These are phyloP conservation scores for Physella acuta DNA, from an alignment of 1,140 invertebrate species.

Conservation along the genomic window DNA sequence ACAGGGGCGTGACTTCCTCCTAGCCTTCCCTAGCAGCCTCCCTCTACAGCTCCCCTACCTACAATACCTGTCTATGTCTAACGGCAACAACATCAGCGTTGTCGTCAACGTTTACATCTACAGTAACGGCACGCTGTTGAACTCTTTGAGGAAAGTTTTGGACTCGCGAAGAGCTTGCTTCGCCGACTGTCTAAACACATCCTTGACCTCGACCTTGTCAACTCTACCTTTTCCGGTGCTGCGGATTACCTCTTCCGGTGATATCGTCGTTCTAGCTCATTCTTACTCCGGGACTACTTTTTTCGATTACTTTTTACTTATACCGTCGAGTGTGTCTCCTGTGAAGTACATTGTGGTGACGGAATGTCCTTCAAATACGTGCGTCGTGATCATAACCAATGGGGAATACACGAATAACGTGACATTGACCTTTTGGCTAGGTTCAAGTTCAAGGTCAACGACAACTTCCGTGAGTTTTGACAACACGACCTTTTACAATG, in stretches of 20 bases:
- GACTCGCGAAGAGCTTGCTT: background rate
- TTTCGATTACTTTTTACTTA: background rate
- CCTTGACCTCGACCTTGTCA: background rate
- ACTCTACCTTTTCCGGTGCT: background rate
- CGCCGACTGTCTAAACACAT: background rate
- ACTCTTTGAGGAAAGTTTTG: background rate
- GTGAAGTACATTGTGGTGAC: background rate
- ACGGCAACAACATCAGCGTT: background rate
- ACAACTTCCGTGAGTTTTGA: background rate
- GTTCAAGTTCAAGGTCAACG: background rate
- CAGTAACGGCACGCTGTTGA: background rate
- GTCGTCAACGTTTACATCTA: background rate
- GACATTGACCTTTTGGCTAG: background rate
- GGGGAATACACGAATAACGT: background rate
- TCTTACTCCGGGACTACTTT: background rate
- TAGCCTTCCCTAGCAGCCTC: background rate
- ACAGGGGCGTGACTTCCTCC: background rate
- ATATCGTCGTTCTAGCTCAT: background rate
- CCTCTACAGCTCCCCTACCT: background rate
- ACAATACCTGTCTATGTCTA: background rate
- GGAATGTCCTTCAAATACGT: background rate
- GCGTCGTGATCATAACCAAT: background rate
- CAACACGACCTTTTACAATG: background rate
- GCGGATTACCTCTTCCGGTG: background rate
- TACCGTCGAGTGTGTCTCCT: background rate